phyloP scores from a whole-genome alignment of 2,797 vertebrate genomes.

The Bucorvus abyssinicus region DNA sequence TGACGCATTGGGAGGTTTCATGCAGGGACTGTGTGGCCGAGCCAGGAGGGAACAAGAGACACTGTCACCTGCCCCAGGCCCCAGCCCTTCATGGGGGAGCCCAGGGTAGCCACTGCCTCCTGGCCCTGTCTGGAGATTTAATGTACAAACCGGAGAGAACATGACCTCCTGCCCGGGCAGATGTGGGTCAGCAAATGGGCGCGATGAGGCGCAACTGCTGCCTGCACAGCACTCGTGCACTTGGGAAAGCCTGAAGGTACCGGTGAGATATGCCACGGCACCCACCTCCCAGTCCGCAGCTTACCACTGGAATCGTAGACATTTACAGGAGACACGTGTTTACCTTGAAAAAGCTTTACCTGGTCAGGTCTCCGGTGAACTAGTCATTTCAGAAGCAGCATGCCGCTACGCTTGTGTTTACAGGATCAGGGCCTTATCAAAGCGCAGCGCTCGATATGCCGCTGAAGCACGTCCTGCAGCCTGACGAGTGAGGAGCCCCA shows the following conservation, averaged over 20 bases:
- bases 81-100: slow-evolving; percentile 42
- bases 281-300: rapidly evolving
- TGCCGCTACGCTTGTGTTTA: not conserved
- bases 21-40: not conserved
- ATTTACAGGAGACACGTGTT: not conserved
- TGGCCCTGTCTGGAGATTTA: slow-evolving; percentile 73
- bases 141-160: not conserved
- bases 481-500: not conserved
- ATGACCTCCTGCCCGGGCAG: rapidly evolving
- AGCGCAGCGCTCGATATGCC: rapidly evolving
- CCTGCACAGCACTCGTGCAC: rapidly evolving
- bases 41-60: not conserved
- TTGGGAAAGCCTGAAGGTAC: not conserved
- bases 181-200: not conserved
- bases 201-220: not conserved
- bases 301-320: not conserved
- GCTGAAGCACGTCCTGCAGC: not conserved
- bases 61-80: no score
- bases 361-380: not conserved
- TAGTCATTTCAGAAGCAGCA: not conserved
- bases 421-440: not conserved
- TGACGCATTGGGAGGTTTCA: not conserved
- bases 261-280: rapidly evolving
- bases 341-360: not conserved
- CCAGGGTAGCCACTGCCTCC: slow-evolving; percentile 6